Conservation (phyloP, 2,888 invertebrate genomes). For the Agrochola circellaris region DNA sequence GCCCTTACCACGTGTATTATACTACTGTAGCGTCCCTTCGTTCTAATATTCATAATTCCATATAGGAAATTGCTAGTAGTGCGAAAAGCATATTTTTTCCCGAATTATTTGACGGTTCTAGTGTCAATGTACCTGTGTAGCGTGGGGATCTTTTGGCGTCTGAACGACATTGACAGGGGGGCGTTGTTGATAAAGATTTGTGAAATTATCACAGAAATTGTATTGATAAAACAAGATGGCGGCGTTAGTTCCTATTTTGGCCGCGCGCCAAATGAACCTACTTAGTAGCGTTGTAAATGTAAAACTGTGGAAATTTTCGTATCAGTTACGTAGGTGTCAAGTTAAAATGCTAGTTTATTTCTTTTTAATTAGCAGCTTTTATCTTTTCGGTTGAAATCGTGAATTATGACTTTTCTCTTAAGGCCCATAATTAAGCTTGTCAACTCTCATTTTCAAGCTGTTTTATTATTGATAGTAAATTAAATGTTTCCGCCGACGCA, state of each 20-base stretch:
- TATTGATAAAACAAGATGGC: no score
- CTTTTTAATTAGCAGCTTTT: conserved; percentile 53
- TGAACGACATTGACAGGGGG: no score
- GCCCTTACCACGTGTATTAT: no score
- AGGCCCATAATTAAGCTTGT: conserved; percentile 42
- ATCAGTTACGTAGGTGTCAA: conserved; percentile 36
- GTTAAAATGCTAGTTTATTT: conserved; percentile 40
- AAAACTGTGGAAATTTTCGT: background rate
- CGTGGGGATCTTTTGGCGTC: no score
- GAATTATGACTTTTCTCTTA: conserved; percentile 46
- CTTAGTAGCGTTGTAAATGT: no score
- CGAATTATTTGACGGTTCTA: background rate
- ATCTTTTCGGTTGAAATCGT: conserved; percentile 42
- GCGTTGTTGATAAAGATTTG: no score
- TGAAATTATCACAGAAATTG: no score
- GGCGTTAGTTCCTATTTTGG: no score
- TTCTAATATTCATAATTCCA: background rate
- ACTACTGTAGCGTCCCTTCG: no score
- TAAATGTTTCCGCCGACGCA: conserved; percentile 39
- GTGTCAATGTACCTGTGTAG: background rate
- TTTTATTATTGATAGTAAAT: conserved; percentile 39
- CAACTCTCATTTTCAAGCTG: conserved; percentile 50
- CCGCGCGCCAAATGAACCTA: no score
- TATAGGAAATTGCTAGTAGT: background rate
- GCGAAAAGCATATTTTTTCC: background rate